These are phyloP conservation scores for Rotaria magnacalcarata DNA, from an alignment of 2,888 invertebrate genomes.

Conservation along the genomic window DNA sequence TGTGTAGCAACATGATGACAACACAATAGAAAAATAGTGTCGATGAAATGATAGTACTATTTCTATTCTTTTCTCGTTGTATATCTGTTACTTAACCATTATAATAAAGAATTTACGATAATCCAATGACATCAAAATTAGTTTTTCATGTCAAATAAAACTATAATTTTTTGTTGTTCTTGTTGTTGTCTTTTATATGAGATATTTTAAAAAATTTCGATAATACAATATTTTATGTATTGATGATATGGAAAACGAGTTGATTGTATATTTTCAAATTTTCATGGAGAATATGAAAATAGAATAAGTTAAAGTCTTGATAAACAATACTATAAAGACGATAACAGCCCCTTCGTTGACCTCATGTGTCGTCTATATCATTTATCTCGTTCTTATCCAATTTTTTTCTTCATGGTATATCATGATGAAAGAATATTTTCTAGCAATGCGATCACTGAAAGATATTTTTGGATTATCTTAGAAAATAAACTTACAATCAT, in stretches of 20 bases:
- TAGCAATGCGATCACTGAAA: no score
- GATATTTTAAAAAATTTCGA: no score
- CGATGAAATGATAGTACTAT: background rate
- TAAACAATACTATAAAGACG: background rate
- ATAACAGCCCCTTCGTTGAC: background rate
- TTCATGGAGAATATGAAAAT: background rate
- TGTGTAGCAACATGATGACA: background rate
- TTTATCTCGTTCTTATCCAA: background rate
- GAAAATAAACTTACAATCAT: conserved; percentile 9
- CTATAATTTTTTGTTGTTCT: no score
- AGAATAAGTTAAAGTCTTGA: background rate
- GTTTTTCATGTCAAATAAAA: background rate
- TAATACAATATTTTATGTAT: no score
- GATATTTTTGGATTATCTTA: no score
- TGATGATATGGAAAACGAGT: no score
- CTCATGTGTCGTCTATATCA: background rate
- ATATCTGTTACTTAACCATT: background rate
- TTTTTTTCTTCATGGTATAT: background rate
- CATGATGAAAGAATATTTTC: no score
- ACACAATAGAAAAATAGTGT: background rate
- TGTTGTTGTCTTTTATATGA: no score
- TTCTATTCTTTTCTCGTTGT: background rate
- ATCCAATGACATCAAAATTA: background rate
- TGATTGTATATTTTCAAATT: background rate
- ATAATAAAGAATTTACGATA: background rate